phyloP scores from a whole-genome alignment of 2,888 invertebrate species.

The Agrilus mali region DNA sequence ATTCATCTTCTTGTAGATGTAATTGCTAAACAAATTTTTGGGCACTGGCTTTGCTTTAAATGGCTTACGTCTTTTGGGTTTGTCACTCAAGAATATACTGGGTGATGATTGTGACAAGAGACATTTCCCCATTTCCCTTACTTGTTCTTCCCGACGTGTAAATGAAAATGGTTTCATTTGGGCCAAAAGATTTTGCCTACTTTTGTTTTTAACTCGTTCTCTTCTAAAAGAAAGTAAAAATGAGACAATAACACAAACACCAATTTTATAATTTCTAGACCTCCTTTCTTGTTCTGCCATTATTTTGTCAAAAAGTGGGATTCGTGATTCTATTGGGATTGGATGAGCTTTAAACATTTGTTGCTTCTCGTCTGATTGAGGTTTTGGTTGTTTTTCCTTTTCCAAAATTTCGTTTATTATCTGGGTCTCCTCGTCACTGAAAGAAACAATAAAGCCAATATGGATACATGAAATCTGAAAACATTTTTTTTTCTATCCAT shows the following conservation, averaged over 20 bases:
- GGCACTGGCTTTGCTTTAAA: slow-evolving; percentile 59
- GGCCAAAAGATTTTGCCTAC: slow-evolving; percentile 47
- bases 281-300: slow-evolving; percentile 59
- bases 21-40: slow-evolving; percentile 55
- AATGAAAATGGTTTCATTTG: slow-evolving; percentile 55
- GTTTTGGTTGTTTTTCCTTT: slow-evolving; percentile 21
- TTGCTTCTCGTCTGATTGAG: slow-evolving; percentile 33
- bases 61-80: slow-evolving; percentile 37
- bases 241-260: slow-evolving; percentile 1
- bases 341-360: slow-evolving; percentile 48
- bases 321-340: slow-evolving; percentile 56
- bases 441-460: slow-evolving; percentile 9
- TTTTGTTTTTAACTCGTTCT: slow-evolving; percentile 44
- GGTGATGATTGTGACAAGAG: slow-evolving; percentile 30
- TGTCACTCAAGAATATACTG: slow-evolving; percentile 25
- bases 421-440: slow-evolving; percentile 53
- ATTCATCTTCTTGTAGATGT: slow-evolving; percentile 55
- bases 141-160: slow-evolving; percentile 44
- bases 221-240: slow-evolving; percentile 33
- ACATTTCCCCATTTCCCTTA: slow-evolving; percentile 29
- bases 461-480: background rate
- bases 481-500: slow-evolving; percentile 9
- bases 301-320: slow-evolving; percentile 59
- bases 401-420: slow-evolving; percentile 39
- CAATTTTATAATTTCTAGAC: slow-evolving; percentile 26